Conservation (phyloP, 2,113 vertebrate species). For the Dicaeum eximium region DNA sequence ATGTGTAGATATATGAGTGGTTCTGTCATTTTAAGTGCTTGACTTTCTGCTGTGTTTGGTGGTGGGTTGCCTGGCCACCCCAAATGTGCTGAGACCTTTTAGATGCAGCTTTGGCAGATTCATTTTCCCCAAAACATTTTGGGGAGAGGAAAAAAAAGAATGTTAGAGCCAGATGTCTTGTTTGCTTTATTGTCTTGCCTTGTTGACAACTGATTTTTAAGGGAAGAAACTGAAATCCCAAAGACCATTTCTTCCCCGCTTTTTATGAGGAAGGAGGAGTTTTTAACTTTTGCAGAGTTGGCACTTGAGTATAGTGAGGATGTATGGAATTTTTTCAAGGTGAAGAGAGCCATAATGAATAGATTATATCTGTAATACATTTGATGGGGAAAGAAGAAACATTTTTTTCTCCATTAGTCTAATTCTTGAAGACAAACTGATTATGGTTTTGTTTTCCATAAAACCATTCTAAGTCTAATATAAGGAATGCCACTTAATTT, state of each 20-base stretch:
- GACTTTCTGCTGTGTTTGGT: not conserved
- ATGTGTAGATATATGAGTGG: fast-evolving
- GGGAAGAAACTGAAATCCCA: not conserved
- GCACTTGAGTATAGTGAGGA: not conserved
- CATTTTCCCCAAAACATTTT: not conserved
- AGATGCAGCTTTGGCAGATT: not conserved
- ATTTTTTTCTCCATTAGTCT: not conserved
- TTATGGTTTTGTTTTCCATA: not conserved
- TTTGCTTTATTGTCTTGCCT: not conserved
- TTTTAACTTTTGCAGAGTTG: not conserved
- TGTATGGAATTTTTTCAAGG: not conserved
- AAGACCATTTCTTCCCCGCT: not conserved
- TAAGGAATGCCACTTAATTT: not conserved
- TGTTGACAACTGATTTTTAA: not conserved
- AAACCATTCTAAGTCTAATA: not conserved
- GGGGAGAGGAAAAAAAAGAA: not conserved
- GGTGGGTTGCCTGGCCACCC: not conserved
- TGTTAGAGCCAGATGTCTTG: not conserved
- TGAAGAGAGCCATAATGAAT: not conserved
- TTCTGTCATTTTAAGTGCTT: not conserved
- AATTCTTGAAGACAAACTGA: not conserved
- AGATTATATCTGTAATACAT: not conserved
- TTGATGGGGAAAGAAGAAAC: not conserved
- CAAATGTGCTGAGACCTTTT: not conserved
- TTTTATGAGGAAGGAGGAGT: not conserved